phyloP scores from a whole-genome alignment of 2,797 vertebrate genomes.

The Microcaecilia unicolor region DNA sequence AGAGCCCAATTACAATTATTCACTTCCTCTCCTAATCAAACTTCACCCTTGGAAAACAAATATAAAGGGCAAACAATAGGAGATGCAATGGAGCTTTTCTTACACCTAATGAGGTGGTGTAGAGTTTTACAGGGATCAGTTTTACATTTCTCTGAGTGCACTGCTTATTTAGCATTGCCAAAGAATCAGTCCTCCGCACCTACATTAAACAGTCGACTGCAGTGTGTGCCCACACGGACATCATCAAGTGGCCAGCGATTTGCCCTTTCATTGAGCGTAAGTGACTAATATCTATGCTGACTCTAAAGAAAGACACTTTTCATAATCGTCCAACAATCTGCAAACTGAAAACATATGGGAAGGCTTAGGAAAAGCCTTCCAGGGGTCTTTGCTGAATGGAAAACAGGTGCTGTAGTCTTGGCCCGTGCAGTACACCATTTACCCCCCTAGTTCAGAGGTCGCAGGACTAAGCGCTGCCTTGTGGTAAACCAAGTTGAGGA shows the following conservation, averaged over 20 bases:
- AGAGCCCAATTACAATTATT: neutral
- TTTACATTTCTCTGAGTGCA: neutral
- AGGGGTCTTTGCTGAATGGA: constrained; percentile 82
- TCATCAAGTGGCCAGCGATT: constrained; percentile 61
- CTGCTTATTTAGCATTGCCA: neutral
- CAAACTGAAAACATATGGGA: constrained; percentile 82
- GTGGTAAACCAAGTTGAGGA: constrained; percentile 71
- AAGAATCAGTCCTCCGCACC: neutral
- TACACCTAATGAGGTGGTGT: constrained; percentile 26
- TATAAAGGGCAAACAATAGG: constrained; percentile 10
- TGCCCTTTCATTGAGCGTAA: constrained; percentile 66
- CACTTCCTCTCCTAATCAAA: constrained; percentile 9
- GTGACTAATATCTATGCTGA: constrained; percentile 69
- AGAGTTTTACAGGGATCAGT: no score
- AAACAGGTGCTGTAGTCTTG: constrained; percentile 90
- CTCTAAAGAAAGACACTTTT: constrained; percentile 86
- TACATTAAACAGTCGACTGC: constrained; percentile 26
- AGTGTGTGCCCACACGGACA: constrained; percentile 48
- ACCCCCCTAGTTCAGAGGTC: constrained; percentile 90
- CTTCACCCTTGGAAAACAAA: constrained; percentile 1
- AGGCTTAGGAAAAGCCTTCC: constrained; percentile 66
- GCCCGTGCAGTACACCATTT: constrained; percentile 88
- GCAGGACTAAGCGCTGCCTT: constrained; percentile 91
- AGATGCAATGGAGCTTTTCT: constrained; percentile 1
- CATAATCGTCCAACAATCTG: constrained; percentile 80